Evolutionary conservation across 2,888 invertebrate species (phyloP).

Genomic region (Drosophila parthenogenetica): DNA sequence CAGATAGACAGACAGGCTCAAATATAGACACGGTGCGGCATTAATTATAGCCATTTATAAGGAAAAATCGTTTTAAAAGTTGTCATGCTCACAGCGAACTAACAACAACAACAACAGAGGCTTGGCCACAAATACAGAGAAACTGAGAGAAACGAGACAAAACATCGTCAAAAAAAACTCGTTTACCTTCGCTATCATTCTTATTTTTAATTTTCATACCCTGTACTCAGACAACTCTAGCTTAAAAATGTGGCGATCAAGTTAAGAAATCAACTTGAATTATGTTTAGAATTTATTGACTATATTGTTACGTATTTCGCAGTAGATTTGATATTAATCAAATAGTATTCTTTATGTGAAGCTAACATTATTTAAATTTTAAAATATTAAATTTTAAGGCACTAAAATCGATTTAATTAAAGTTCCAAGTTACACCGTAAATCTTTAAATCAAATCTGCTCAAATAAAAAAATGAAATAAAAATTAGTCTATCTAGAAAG

Average conservation of each 20-base stretch:
- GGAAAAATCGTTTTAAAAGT: slow-evolving; percentile 68
- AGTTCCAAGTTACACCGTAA: not conserved
- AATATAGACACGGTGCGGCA: slow-evolving; percentile 41
- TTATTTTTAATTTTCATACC: slow-evolving; percentile 26
- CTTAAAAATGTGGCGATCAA: slow-evolving; percentile 1
- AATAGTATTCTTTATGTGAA: not conserved
- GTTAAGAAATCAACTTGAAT: not conserved
- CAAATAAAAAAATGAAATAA: too few species aligned
- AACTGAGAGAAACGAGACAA: slow-evolving; percentile 16
- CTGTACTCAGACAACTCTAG: slow-evolving; percentile 2
- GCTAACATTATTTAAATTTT: not conserved
- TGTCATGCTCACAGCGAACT: slow-evolving; percentile 57
- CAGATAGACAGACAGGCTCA: slow-evolving; percentile 42
- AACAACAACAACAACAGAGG: slow-evolving; percentile 37
- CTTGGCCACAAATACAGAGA: slow-evolving; percentile 32
- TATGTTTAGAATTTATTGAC: slow-evolving; percentile 4
- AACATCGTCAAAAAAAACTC: slow-evolving; percentile 51
- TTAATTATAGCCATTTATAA: slow-evolving; percentile 66
- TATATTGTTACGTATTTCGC: not conserved
- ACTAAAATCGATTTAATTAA: not conserved
- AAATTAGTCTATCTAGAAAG: too few species aligned
- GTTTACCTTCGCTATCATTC: slow-evolving; percentile 60
- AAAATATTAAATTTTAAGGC: not conserved
- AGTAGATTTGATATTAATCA: not conserved
- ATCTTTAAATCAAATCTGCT: too few species aligned